Conservation (phyloP, 2,888 invertebrate genomes). For the Keiferia lycopersicella region DNA sequence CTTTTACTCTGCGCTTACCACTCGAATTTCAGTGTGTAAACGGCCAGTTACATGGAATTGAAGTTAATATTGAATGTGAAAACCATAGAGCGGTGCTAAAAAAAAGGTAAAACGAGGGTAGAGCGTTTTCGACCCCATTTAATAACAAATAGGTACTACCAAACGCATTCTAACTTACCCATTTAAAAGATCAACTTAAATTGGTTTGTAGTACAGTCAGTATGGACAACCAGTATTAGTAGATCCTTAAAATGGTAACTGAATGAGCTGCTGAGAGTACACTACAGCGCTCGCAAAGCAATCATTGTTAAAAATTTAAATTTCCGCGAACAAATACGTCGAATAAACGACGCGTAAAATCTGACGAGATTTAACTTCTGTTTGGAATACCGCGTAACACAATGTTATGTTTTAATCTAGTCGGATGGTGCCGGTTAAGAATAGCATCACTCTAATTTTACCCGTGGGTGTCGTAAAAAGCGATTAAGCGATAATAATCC, state of each 20-base stretch:
- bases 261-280: background rate
- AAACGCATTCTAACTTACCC: no score
- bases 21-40: conserved; percentile 11
- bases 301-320: conserved; percentile 11
- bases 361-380: conserved; percentile 40
- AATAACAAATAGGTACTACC: conserved; percentile 10
- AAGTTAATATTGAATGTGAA: conserved; percentile 22
- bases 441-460: no score
- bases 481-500: no score
- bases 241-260: no score
- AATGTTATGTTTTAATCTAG: conserved; percentile 28
- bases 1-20: background rate
- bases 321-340: conserved; percentile 33
- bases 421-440: no score
- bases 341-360: conserved; percentile 41
- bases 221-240: no score
- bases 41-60: conserved; percentile 14
- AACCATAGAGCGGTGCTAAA: conserved; percentile 9
- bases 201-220: no score
- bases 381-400: conserved; percentile 27
- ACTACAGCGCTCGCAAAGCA: conserved; percentile 8
- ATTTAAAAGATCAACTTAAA: no score
- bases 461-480: no score
- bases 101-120: conserved; percentile 18
- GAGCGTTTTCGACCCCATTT: background rate